A percentile compares a stretch with the other conserved stretches of the same genome.
Evolutionary conservation across 1,140 invertebrate genomes (phyloP).

Genomic region (Plectrocnemia conspersa): DNA sequence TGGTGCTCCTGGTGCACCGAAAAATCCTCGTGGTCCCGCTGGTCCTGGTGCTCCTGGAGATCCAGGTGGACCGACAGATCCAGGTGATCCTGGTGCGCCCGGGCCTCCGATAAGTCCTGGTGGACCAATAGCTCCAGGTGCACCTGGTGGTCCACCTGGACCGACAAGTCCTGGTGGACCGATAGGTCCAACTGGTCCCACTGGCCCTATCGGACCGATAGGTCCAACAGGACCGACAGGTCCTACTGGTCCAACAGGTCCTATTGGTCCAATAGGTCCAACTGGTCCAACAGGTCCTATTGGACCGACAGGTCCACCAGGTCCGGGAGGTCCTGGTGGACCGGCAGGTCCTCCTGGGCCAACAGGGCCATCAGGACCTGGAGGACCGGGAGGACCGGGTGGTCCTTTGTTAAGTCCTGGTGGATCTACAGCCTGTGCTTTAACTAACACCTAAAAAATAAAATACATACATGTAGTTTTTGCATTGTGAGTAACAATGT

Average conservation of each 20-base stretch:
- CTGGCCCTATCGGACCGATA: conserved; percentile 52
- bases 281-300: not conserved
- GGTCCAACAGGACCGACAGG: conserved; percentile 6
- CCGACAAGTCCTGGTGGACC: conserved; percentile 2
- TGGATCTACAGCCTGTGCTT: too few relatives aligned
- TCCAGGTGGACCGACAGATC: not conserved
- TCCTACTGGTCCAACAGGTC: not conserved
- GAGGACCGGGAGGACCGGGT: not conserved
- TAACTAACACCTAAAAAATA: too few relatives aligned
- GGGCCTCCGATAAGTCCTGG: not conserved
- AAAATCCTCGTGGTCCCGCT: not conserved
- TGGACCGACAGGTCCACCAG: not conserved
- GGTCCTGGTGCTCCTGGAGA: not conserved
- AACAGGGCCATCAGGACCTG: not conserved
- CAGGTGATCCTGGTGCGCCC: not conserved
- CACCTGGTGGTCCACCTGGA: conserved; percentile 1
- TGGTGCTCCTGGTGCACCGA: not conserved
- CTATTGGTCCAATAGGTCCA: conserved; percentile 15
- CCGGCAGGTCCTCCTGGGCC: not conserved
- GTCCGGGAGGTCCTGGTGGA: not conserved
- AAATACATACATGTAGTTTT: too few relatives aligned
- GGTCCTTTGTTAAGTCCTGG: too few relatives aligned
- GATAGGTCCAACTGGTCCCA: conserved; percentile 2
- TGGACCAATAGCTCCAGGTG: conserved; percentile 5
- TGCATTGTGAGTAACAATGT: too few relatives aligned